Evolutionary conservation across 2,888 invertebrate genomes (phyloP), one percentile per base, ranked within the genome.

Genomic region (Andrena hattorfiana): DNA sequence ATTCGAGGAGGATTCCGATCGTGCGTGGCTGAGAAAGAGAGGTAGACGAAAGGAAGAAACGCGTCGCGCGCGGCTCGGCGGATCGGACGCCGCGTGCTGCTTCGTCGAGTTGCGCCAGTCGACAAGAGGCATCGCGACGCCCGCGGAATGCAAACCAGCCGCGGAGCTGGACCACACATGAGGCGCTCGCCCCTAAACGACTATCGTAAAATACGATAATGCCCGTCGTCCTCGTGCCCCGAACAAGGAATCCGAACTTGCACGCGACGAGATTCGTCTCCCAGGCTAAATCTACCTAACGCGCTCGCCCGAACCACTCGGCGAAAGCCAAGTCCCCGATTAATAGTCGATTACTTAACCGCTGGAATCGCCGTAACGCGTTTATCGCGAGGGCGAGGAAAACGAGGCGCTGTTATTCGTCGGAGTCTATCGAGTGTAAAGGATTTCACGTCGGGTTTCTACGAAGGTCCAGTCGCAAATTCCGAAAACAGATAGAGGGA

Each of bases 121-220:
- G 67, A 16, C 23, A 73, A 82, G 69, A 73, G 70, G 90, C 92
- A 90, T 87, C 91, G 89, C 92, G 92, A 92, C 92, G 92, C 90
- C 83, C 84, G 77, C 86, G 91, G 91, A 92, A 92, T 93, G 92
- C 92, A 90, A 88, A 90, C 91, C 91, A 90, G 91, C 89, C 59
- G 54, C 35, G 42, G 90, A 83, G 84, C 79, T 80, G 90, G 92
- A 92, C 92, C 92, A 92, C 93, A 92, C 93, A 88, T 88, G 90
- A 85, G 82, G 86, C 77, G 83, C 85, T 85, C 85, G 84, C 77
- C 87, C 89, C 90, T 89, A 92, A 93, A 93, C 91, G 93, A 93
- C 92, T 91, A 92, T 92, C 91, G 90, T 93, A 93, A 93, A 93
- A 93, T 93, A 93, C 93, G 93, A 92, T 93, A 92, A 93, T 92